These are phyloP conservation scores for Diorhabda sublineata DNA, from an alignment of 1,140 invertebrate genomes.

Conservation along the genomic window DNA sequence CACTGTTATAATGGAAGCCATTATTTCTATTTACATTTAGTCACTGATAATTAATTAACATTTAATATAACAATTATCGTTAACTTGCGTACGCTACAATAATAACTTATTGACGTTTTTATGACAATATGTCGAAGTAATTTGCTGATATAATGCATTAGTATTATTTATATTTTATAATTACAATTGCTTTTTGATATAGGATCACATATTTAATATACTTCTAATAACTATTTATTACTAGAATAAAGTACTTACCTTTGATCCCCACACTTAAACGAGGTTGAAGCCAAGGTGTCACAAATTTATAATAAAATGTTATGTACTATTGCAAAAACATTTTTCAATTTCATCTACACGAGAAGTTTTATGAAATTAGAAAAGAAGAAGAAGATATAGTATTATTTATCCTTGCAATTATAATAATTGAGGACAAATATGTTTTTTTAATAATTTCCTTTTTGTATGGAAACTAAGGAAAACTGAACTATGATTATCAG, in stretches of 20 bases:
- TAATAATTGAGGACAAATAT: too few relatives aligned
- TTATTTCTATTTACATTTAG: conserved; percentile 11
- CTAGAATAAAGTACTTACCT: conserved; percentile 8
- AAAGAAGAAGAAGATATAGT: too few relatives aligned
- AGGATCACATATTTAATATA: conserved; percentile 14
- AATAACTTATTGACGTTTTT: conserved; percentile 21
- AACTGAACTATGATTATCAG: too few relatives aligned
- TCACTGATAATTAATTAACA: conserved; percentile 16
- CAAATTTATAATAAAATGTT: too few relatives aligned
- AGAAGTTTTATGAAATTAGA: too few relatives aligned
- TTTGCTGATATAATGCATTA: conserved; percentile 17
- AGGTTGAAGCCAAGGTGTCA: too few relatives aligned
- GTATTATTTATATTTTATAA: conserved; percentile 14
- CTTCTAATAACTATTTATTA: conserved; percentile 14
- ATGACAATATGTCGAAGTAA: conserved; percentile 18
- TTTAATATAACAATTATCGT: conserved; percentile 11
- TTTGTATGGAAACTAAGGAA: too few relatives aligned
- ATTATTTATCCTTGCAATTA: too few relatives aligned
- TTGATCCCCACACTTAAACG: conserved; percentile 6
- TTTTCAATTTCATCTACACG: too few relatives aligned
- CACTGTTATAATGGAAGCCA: conserved; percentile 10
- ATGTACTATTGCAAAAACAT: too few relatives aligned
- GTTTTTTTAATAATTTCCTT: too few relatives aligned
- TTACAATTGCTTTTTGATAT: conserved; percentile 11
- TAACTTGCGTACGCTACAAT: conserved; percentile 15